Evolutionary conservation across 2,113 vertebrate genomes (phyloP).

Genomic region (Oryzias woworae): DNA sequence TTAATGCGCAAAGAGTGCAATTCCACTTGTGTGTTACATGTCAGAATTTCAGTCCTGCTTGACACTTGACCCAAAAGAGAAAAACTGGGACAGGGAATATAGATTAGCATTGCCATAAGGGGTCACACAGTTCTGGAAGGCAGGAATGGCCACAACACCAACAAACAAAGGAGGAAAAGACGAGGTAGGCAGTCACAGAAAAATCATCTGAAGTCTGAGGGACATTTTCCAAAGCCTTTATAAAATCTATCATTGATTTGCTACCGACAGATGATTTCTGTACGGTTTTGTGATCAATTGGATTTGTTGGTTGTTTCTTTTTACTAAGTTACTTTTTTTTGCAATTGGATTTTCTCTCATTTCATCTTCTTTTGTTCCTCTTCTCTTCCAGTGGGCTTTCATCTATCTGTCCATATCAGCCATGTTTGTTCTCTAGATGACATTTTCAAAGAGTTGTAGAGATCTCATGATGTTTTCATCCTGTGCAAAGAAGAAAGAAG

Average conservation of each 20-base stretch:
- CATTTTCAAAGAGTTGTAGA: slow-evolving; percentile 96
- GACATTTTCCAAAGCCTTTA: slow-evolving; percentile 23
- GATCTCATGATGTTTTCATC: slow-evolving; percentile 98
- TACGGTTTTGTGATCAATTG: slow-evolving; percentile 10
- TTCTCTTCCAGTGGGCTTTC: slow-evolving; percentile 1
- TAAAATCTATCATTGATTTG: slow-evolving; percentile 18
- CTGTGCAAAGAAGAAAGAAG: slow-evolving; percentile 66
- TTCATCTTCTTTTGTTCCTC: slow-evolving; percentile 13
- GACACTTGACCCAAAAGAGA: slow-evolving; percentile 13
- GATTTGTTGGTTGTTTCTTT: slow-evolving; percentile 19
- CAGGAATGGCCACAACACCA: slow-evolving; percentile 27
- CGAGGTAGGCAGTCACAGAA: slow-evolving; percentile 30
- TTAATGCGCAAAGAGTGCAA: slow-evolving; percentile 12
- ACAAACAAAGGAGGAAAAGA: slow-evolving; percentile 24
- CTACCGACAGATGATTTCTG: slow-evolving; percentile 24
- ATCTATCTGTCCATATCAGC: slow-evolving; percentile 8
- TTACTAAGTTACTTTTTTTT: slow-evolving; percentile 4
- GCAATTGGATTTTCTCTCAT: not conserved
- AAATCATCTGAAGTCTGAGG: slow-evolving; percentile 37
- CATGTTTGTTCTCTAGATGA: slow-evolving; percentile 80
- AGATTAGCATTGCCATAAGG: slow-evolving; percentile 42
- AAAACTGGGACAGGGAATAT: slow-evolving; percentile 32
- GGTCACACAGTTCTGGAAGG: slow-evolving; percentile 16
- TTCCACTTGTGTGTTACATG: slow-evolving; percentile 18
- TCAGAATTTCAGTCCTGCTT: slow-evolving; percentile 17